Conservation (phyloP, 1,140 invertebrate species). For the Cephus cinctus region DNA sequence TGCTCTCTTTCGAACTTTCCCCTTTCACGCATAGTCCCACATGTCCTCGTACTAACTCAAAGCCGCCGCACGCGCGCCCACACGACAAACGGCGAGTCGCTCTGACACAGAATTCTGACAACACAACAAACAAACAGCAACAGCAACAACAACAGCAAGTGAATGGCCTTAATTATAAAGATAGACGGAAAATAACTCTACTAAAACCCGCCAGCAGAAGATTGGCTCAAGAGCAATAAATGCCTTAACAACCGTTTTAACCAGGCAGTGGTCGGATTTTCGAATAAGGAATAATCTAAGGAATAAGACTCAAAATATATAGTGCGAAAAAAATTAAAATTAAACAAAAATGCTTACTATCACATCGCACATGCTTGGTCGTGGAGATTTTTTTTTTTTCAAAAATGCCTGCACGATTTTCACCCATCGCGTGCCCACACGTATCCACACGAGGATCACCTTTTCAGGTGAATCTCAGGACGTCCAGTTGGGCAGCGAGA, state of each 20-base stretch:
- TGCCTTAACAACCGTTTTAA: no score
- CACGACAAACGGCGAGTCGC: conserved; percentile 32
- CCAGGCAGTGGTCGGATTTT: no score
- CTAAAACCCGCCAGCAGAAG: conserved; percentile 2
- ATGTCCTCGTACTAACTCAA: conserved; percentile 25
- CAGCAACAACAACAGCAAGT: conserved; percentile 3
- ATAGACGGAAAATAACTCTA: conserved; percentile 4
- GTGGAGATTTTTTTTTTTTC: no score
- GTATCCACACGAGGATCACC: conserved; percentile 30
- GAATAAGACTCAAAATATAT: no score
- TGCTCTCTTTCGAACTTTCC: not conserved
- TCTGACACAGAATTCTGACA: conserved; percentile 1
- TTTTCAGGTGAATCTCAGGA: conserved; percentile 46
- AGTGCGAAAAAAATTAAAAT: no score
- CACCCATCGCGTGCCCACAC: no score
- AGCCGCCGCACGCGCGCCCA: conserved; percentile 54
- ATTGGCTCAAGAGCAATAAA: no score
- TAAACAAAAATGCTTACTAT: no score
- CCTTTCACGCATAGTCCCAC: no score
- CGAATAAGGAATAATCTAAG: no score
- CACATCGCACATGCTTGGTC: no score
- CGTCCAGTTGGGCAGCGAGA: conserved; percentile 16
- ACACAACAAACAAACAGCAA: conserved; percentile 1
- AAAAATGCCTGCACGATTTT: no score
- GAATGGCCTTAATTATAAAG: not conserved